Conservation (phyloP, 1,140 invertebrate species). For the Tribolium madens region DNA sequence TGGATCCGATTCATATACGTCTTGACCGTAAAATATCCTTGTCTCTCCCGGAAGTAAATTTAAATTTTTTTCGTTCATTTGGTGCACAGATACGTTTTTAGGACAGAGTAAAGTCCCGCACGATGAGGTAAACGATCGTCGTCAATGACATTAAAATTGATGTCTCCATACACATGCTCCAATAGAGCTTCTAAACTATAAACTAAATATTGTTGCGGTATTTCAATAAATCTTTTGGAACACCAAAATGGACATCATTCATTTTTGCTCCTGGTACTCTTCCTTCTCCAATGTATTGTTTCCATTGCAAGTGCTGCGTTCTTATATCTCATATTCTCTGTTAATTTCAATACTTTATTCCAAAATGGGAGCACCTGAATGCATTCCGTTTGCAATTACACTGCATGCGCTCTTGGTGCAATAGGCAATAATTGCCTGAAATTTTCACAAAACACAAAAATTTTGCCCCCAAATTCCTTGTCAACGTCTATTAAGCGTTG, state of each 20-base stretch:
- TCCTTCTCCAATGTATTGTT: not conserved
- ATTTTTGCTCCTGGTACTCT: not conserved
- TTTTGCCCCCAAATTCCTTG: conserved; percentile 59
- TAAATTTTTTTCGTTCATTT: conserved; percentile 55
- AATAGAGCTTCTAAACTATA: not conserved
- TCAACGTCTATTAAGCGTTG: conserved; percentile 47
- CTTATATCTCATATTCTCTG: not conserved
- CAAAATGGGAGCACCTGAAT: not conserved
- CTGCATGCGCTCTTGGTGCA: conserved; percentile 5
- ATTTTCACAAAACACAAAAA: conserved; percentile 55
- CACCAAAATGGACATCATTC: not conserved
- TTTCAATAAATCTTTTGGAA: not conserved
- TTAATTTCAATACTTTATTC: not conserved
- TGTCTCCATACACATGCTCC: not conserved
- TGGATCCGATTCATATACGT: not conserved
- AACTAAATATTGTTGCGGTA: not conserved
- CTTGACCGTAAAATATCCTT: not conserved
- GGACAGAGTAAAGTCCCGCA: conserved; percentile 50
- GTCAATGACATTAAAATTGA: not conserved
- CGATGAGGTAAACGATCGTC: too few relatives aligned
- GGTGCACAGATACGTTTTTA: conserved; percentile 47
- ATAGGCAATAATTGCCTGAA: conserved; percentile 57
- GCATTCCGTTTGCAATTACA: conserved; percentile 9
- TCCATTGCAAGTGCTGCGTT: not conserved
- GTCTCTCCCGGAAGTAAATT: conserved; percentile 42